A percentile compares a stretch with the other conserved stretches of the same genome.
Conservation (phyloP, 2,113 vertebrate species). For the Perognathus longimembris region DNA sequence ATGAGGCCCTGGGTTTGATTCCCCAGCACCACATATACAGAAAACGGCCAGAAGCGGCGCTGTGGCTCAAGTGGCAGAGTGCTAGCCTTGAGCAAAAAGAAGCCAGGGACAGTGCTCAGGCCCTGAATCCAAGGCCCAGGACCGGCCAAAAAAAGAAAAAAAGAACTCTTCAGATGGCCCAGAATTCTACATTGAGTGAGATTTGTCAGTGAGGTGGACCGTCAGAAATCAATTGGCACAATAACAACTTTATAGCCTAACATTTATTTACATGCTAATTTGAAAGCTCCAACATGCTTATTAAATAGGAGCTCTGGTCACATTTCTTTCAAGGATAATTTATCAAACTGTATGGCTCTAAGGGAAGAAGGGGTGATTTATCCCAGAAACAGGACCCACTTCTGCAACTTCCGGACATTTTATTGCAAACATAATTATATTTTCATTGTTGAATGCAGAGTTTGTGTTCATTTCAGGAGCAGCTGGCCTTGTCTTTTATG, state of each 20-base stretch:
- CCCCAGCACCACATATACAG: too few relatives aligned
- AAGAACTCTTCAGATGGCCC: not conserved
- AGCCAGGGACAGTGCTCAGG: too few relatives aligned
- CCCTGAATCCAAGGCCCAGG: too few relatives aligned
- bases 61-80: too few relatives aligned
- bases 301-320: slow-evolving; percentile 11
- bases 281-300: slow-evolving; percentile 46
- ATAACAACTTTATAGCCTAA: not conserved
- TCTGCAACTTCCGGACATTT: slow-evolving; percentile 56
- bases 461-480: slow-evolving; percentile 45
- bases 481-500: slow-evolving; percentile 76
- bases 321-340: slow-evolving; percentile 66
- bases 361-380: slow-evolving; percentile 11
- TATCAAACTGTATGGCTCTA: slow-evolving; percentile 34
- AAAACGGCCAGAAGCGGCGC: too few relatives aligned
- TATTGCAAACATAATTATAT: slow-evolving; percentile 64
- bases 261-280: slow-evolving; percentile 59
- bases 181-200: not conserved
- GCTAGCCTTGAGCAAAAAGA: too few relatives aligned
- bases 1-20: too few relatives aligned
- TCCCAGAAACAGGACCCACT: not conserved
- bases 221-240: not conserved
- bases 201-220: not conserved
- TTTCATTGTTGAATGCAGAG: slow-evolving; percentile 59
- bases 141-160: too few relatives aligned